These are phyloP conservation scores for Gila robusta DNA, from an alignment of 2,797 vertebrate species.

Conservation along the genomic window DNA sequence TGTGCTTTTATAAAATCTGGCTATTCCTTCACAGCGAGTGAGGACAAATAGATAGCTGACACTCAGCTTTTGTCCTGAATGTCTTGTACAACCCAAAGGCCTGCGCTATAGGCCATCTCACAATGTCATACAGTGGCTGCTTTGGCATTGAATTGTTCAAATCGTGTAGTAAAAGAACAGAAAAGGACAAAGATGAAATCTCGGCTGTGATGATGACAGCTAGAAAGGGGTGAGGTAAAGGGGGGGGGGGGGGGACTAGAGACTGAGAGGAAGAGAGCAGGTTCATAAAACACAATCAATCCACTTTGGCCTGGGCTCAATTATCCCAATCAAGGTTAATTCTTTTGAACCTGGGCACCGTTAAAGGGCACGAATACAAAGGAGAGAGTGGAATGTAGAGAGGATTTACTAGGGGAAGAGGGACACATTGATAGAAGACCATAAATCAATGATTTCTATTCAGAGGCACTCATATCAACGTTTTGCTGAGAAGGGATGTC, in stretches of 20 bases:
- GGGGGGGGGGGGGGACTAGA: constrained; percentile 26
- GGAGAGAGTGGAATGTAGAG: constrained; percentile 49
- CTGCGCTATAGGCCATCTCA: constrained; percentile 40
- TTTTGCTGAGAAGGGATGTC: constrained; percentile 22
- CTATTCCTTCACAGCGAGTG: constrained; percentile 39
- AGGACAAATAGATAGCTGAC: constrained; percentile 51
- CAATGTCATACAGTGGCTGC: constrained; percentile 39
- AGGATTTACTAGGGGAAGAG: constrained; percentile 54
- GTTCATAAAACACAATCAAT: constrained; percentile 69
- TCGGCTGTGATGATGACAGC: constrained; percentile 55
- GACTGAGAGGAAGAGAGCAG: constrained; percentile 58
- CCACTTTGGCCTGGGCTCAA: constrained; percentile 66
- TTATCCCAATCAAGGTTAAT: constrained; percentile 71
- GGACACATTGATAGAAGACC: constrained; percentile 57
- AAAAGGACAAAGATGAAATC: constrained; percentile 52
- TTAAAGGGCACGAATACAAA: constrained; percentile 66
- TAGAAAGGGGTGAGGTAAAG: constrained; percentile 42
- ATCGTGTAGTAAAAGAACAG: constrained; percentile 48
- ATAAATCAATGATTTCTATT: constrained; percentile 65
- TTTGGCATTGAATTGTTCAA: constrained; percentile 51
- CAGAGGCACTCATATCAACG: constrained; percentile 48
- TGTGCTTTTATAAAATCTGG: constrained; percentile 43
- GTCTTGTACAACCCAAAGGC: constrained; percentile 28
- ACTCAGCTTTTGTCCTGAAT: constrained; percentile 39
- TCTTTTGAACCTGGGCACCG: constrained; percentile 63